These are phyloP conservation scores for Alloscopus bannaensis DNA, from an alignment of 2,888 invertebrate genomes.

Conservation along the genomic window DNA sequence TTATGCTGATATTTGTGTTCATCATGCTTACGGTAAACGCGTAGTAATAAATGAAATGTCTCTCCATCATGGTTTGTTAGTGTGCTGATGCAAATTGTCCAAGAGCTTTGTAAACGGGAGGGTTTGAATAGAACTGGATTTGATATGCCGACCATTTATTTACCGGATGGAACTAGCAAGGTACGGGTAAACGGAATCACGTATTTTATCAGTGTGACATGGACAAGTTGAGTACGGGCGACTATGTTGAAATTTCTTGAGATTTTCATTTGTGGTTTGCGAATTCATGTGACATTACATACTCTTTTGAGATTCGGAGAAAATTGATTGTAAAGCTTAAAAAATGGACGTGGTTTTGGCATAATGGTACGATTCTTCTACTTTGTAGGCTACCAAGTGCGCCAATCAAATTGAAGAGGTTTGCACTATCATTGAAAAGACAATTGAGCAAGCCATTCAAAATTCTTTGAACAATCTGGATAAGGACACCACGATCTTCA, in stretches of 20 bases:
- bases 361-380: too few species aligned
- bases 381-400: constrained; percentile 76
- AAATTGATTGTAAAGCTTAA: too few species aligned
- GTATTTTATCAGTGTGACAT: not conserved
- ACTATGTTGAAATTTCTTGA: too few species aligned
- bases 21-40: too few species aligned
- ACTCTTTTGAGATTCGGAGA: too few species aligned
- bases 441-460: constrained; percentile 79
- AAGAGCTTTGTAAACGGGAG: constrained; percentile 79
- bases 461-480: constrained; percentile 79
- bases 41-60: too few species aligned
- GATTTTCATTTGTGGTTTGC: too few species aligned
- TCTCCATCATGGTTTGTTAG: too few species aligned
- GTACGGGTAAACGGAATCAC: constrained; percentile 71
- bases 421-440: constrained; percentile 78
- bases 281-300: too few species aligned
- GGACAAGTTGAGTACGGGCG: too few species aligned
- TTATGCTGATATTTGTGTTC: too few species aligned
- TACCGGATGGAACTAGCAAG: constrained; percentile 77
- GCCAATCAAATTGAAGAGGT: constrained; percentile 79
- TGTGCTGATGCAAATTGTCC: constrained; percentile 80
- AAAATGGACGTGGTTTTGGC: too few species aligned
- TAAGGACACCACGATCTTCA: constrained; percentile 77
- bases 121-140: constrained; percentile 79
- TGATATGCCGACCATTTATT: constrained; percentile 79